Conservation (phyloP, 2,888 invertebrate species). For the Leptinotarsa tumamoca region DNA sequence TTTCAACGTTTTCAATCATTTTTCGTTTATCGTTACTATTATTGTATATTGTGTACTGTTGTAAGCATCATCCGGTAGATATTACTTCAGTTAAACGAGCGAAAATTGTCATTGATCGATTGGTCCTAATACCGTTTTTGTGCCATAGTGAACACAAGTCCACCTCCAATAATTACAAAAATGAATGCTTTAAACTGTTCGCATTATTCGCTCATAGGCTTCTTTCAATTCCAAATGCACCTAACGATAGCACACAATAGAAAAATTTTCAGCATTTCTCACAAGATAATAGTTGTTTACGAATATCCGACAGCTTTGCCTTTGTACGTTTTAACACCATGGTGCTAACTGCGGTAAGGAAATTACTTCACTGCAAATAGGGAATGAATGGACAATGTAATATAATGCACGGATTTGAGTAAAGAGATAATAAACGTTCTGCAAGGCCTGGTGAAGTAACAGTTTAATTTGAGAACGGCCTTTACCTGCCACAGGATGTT, state of each 20-base stretch:
- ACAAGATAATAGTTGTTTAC: conserved; percentile 9
- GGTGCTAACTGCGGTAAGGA: conserved; percentile 17
- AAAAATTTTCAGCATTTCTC: conserved; percentile 15
- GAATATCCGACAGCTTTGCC: conserved; percentile 8
- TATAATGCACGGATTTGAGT: conserved; percentile 16
- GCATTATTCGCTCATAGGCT: neutral
- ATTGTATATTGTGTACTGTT: too few species aligned
- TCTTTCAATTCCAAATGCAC: conserved; percentile 1
- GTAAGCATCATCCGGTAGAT: too few species aligned
- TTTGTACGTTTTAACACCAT: conserved; percentile 21
- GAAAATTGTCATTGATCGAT: neutral
- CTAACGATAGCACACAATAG: conserved; percentile 15
- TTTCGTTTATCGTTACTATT: too few species aligned
- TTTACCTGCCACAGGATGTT: conserved; percentile 6
- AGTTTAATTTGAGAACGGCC: neutral
- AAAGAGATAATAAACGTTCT: conserved; percentile 10
- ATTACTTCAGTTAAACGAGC: too few species aligned
- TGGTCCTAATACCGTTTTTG: neutral
- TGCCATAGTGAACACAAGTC: neutral
- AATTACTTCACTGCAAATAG: conserved; percentile 10
- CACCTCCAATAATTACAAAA: neutral
- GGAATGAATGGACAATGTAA: conserved; percentile 24
- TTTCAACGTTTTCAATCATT: too few species aligned
- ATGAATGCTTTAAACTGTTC: conserved; percentile 2
- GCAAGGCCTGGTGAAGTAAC: neutral